phyloP scores from a whole-genome alignment of 2,888 invertebrate species.

The Rhamnusium bicolor region DNA sequence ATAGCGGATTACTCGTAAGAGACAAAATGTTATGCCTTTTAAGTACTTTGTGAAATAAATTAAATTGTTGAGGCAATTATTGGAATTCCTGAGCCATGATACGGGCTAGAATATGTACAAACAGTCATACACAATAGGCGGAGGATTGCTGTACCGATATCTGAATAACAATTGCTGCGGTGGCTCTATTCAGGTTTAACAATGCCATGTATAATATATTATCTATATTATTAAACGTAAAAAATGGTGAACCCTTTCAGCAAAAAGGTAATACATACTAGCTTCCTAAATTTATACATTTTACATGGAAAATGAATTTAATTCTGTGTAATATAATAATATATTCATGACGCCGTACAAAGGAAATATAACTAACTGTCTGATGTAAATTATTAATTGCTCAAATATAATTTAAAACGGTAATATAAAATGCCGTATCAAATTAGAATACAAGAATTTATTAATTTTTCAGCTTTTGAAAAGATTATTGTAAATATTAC shows the following conservation, averaged over 20 bases:
- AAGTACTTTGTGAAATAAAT: conserved; percentile 27
- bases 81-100: conserved; percentile 29
- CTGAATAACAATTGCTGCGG: conserved; percentile 49
- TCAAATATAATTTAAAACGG: neutral
- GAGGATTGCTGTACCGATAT: conserved; percentile 45
- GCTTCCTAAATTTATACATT: conserved; percentile 14
- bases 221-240: conserved; percentile 41
- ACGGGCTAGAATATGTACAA: conserved; percentile 31
- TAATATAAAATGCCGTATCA: no score
- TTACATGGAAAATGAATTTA: conserved; percentile 16
- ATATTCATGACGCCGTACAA: conserved; percentile 1
- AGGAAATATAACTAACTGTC: neutral
- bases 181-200: conserved; percentile 44
- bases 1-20: conserved; percentile 1
- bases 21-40: conserved; percentile 10
- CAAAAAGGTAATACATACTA: conserved; percentile 6
- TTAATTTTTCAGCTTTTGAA: no score
- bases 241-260: conserved; percentile 20
- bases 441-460: no score
- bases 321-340: neutral
- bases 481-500: no score
- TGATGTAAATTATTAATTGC: neutral
- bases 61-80: conserved; percentile 31
- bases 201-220: conserved; percentile 45
- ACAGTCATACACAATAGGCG: conserved; percentile 39